phyloP scores from a whole-genome alignment of 2,113 vertebrate genomes.

The Sceloporus undulatus region DNA sequence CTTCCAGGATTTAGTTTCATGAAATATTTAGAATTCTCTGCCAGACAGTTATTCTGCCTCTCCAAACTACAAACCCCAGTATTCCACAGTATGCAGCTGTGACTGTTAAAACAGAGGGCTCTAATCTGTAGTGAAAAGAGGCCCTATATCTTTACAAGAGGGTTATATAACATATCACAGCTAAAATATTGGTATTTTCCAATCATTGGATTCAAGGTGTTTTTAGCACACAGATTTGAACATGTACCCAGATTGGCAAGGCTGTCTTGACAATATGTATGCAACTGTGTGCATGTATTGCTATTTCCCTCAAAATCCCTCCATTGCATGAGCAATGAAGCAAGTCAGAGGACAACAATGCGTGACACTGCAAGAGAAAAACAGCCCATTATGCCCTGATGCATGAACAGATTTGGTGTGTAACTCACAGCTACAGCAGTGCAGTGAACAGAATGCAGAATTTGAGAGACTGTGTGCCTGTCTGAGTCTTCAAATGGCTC shows the following conservation, averaged over 20 bases:
- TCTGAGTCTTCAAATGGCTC: not conserved
- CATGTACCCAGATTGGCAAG: not conserved
- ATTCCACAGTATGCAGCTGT: no score
- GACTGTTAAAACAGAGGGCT: no score
- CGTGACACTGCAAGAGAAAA: not conserved
- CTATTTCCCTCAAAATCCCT: not conserved
- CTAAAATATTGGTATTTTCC: not conserved
- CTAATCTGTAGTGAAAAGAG: no score
- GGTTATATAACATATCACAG: not conserved
- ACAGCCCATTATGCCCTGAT: not conserved
- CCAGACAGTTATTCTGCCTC: no score
- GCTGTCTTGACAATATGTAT: not conserved
- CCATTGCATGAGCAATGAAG: not conserved
- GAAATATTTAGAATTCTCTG: no score
- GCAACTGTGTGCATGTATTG: not conserved
- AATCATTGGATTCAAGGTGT: not conserved
- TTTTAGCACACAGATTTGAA: not conserved
- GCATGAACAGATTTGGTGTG: not conserved
- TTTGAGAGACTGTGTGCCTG: not conserved
- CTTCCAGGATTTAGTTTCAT: no score
- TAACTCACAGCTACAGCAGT: not conserved
- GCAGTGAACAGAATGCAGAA: not conserved
- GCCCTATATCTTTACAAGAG: not conserved
- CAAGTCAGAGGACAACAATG: not conserved
- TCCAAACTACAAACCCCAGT: no score